Conservation (phyloP, 2,113 vertebrate species). For the Zapornia atra region DNA sequence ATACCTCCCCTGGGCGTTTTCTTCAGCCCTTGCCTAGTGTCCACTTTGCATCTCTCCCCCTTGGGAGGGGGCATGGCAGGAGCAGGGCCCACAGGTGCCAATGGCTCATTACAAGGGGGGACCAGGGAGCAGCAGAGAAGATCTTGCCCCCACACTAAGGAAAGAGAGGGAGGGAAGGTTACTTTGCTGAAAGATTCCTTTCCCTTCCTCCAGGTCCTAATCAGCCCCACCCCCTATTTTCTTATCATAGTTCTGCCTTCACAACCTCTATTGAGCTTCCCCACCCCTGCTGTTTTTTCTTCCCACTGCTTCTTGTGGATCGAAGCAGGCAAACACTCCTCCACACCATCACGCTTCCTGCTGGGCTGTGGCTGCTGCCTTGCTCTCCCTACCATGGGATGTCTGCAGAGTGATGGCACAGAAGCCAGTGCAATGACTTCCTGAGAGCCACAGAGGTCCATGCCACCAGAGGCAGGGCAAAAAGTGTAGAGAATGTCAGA, state of each 20-base stretch:
- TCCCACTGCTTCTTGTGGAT: background rate
- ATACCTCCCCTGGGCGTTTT: background rate
- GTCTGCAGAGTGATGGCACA: no score
- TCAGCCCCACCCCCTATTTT: background rate
- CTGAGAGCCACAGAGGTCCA: no score
- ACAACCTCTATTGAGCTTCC: background rate
- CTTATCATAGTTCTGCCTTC: background rate
- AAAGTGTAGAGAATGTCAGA: no score
- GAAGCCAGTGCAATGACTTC: no score
- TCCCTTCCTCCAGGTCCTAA: background rate
- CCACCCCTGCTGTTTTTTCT: background rate
- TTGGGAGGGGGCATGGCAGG: background rate
- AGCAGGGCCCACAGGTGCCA: fast-evolving
- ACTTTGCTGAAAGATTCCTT: background rate
- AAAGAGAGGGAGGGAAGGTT: background rate
- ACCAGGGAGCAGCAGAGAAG: background rate
- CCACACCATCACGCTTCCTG: no score
- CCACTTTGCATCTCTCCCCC: background rate
- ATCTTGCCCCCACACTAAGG: background rate
- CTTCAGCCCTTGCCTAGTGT: background rate
- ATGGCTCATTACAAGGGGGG: background rate
- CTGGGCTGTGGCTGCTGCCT: no score
- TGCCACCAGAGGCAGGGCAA: no score
- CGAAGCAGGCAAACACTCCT: background rate
- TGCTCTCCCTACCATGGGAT: no score